Evolutionary conservation across 2,888 invertebrate genomes (phyloP).

Genomic region (Xestobium rufovillosum): DNA sequence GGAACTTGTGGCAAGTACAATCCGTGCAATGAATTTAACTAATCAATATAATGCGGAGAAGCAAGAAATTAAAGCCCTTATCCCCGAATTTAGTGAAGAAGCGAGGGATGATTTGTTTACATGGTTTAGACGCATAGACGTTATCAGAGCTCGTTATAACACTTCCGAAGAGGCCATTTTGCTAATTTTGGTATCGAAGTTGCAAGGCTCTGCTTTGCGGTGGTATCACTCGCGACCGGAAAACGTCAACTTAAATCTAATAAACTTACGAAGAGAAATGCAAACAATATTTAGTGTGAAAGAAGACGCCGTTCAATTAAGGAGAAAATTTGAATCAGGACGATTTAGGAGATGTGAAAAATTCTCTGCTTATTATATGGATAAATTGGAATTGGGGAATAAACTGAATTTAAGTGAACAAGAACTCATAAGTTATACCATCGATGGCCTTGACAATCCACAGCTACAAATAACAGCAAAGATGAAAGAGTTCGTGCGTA

Average conservation of each 20-base stretch:
- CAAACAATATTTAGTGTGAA: conserved; percentile 6
- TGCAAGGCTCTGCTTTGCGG: not conserved
- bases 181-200: conserved; percentile 4
- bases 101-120: no score
- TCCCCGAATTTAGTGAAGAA: no score
- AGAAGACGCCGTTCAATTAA: not conserved
- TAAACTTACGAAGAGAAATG: conserved; percentile 2
- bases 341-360: conserved; percentile 10
- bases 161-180: conserved; percentile 3
- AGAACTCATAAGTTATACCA: conserved; percentile 10
- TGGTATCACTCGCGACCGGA: conserved; percentile 11
- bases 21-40: no score
- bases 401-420: conserved; percentile 8
- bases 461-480: conserved; percentile 10
- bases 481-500: conserved; percentile 8
- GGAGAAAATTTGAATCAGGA: conserved; percentile 8
- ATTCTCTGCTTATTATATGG: conserved; percentile 10
- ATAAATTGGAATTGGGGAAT: conserved; percentile 13
- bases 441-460: conserved; percentile 12
- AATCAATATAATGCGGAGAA: no score
- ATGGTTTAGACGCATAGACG: no score
- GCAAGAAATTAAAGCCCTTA: no score
- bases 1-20: no score
- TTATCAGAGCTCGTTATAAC: no score
- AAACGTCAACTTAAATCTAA: not conserved